Evolutionary conservation across 1,140 invertebrate species (phyloP), one percentile per base, ranked within the genome.

Genomic region (Danaus plexippus): DNA sequence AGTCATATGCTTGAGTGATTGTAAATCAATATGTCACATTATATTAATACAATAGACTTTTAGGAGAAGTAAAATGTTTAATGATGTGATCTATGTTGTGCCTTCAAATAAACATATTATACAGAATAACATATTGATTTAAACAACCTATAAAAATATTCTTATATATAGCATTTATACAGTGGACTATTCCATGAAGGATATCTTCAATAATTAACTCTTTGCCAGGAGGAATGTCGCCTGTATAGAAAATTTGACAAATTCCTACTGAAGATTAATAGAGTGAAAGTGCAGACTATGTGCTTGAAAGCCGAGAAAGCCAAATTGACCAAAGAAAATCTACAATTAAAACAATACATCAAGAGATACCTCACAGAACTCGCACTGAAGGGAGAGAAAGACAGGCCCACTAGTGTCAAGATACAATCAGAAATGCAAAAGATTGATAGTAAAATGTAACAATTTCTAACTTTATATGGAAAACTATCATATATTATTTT

Each of bases 291-390:
- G 0, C 82, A 88, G 52, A 72, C 73, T 0, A 71, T 83, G 50
- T 84, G 84, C 45, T 57, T 88, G 3, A 77, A 66, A 63, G 67
- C 75, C 8, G 87, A 88, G 43, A 80, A 86, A 43, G 63, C 68
- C 0, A 88, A 84, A 51, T 61, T 88, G 9, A 50, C 66, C 0
- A 79, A 75, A 61, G 87, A 88, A 57, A 88, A 88, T 53, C 54
- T 74, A 3, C 75, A 87, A 51, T 54, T 88, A n/a, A 88, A 88
- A 46, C 69, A 77, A 49, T 86, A 85, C 43, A 80, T 88, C 48
- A 88, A 87, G 69, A 75, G 74, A 45, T 87, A 83, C 54, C 64
- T 88, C 5, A 87, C 86, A 8, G 85, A 88, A 18, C 55, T 86
- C 41, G 87, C 87, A 1, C 63, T 88, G 0, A 79, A 72, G 43